Percentiles rank a stretch among this genome's conserved stretches.
phyloP scores from a whole-genome alignment of 2,113 vertebrate genomes.

The Alligator mississippiensis region DNA sequence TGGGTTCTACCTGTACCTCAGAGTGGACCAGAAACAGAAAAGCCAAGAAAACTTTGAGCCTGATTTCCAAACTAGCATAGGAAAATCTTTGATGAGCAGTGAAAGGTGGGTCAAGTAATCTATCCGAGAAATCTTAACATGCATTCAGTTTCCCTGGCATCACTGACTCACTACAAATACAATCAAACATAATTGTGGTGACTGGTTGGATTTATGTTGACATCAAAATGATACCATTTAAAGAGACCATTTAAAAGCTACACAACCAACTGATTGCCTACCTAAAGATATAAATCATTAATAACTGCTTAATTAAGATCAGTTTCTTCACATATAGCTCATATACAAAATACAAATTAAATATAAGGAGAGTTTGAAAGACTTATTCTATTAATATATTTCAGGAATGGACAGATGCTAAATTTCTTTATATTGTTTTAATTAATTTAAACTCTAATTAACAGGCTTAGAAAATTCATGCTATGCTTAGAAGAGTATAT shows the following conservation, averaged over 20 bases:
- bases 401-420: slow-evolving; percentile 44
- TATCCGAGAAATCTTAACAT: background rate
- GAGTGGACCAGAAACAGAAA: background rate
- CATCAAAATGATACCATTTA: background rate
- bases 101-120: background rate
- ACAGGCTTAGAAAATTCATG: background rate
- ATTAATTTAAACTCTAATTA: slow-evolving; percentile 45
- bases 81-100: background rate
- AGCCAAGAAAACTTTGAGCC: background rate
- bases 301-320: background rate
- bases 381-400: slow-evolving; percentile 6
- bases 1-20: background rate
- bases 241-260: background rate
- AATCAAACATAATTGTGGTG: background rate
- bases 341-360: slow-evolving; percentile 35
- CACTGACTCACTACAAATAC: background rate
- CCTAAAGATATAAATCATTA: background rate
- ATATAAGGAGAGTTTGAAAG: slow-evolving; percentile 10
- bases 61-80: background rate
- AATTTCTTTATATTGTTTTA: slow-evolving; percentile 30
- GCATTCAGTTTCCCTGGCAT: background rate
- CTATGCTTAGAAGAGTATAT: background rate
- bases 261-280: background rate
- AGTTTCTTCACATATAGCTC: background rate
- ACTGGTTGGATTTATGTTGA: background rate